A percentile compares a stretch with the other conserved stretches of the same genome.
Conservation (phyloP, 1,140 invertebrate species). For the Grapholita molesta region DNA sequence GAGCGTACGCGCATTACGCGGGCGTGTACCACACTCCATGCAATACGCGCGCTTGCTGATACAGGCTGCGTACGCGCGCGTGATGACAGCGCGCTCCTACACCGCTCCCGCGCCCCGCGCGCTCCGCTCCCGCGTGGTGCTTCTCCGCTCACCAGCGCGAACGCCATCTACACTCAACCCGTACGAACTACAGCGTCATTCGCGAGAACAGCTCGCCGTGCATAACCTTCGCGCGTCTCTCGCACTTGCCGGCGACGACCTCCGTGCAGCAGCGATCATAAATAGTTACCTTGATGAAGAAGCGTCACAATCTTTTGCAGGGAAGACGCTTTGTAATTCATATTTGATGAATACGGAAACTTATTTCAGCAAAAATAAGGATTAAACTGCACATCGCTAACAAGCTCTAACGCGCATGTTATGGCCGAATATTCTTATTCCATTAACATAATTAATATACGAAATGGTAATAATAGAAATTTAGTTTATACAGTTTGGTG, state of each 20-base stretch:
- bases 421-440: no score
- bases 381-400: no score
- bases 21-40: conserved; percentile 40
- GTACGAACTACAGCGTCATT: conserved; percentile 30
- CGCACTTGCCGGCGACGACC: conserved; percentile 17
- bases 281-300: conserved; percentile 26
- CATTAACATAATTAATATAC: no score
- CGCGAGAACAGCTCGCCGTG: conserved; percentile 19
- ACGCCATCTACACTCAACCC: background rate
- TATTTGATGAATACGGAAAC: conserved; percentile 22
- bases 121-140: background rate
- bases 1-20: conserved; percentile 35
- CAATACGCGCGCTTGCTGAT: conserved; percentile 48
- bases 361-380: conserved; percentile 23
- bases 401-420: no score
- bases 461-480: no score
- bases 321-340: conserved; percentile 25
- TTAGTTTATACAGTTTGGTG: no score
- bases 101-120: background rate
- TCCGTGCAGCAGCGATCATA: conserved; percentile 27
- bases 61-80: conserved; percentile 33
- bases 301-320: conserved; percentile 19
- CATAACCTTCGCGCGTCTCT: conserved; percentile 21
- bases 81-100: conserved; percentile 24
- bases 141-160: background rate